Percentiles rank a stretch among this genome's conserved stretches.
These are phyloP conservation scores for Melanargia galathea DNA, from an alignment of 2,888 invertebrate genomes.

Conservation along the genomic window DNA sequence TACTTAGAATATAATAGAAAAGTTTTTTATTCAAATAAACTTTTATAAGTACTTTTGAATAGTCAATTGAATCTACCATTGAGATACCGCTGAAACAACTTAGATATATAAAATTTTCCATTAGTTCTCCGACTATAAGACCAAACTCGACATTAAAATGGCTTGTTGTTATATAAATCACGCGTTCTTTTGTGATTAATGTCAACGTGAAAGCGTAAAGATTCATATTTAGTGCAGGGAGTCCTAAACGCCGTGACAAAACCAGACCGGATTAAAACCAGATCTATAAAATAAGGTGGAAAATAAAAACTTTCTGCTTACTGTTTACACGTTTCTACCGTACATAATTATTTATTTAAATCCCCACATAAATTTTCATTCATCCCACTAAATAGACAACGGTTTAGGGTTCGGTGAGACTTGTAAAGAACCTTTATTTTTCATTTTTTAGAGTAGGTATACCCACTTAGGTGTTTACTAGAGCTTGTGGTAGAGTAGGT, in stretches of 20 bases:
- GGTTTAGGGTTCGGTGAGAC: slow-evolving; percentile 44
- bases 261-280: slow-evolving; percentile 59
- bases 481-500: neutral
- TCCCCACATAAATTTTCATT: slow-evolving; percentile 71
- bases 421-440: neutral
- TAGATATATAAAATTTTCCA: neutral
- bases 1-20: too few relatives aligned
- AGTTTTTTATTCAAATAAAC: too few relatives aligned
- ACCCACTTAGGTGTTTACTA: too few relatives aligned
- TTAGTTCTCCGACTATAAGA: neutral
- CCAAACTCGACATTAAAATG: slow-evolving; percentile 51
- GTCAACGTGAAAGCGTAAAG: slow-evolving; percentile 74
- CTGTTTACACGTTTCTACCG: slow-evolving; percentile 70
- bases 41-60: too few relatives aligned
- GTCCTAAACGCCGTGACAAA: slow-evolving; percentile 60
- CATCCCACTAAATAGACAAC: slow-evolving; percentile 48
- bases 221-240: slow-evolving; percentile 76
- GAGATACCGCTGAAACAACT: too few relatives aligned
- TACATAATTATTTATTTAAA: slow-evolving; percentile 72
- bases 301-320: slow-evolving; percentile 69
- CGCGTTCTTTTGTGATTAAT: slow-evolving; percentile 76
- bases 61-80: too few relatives aligned
- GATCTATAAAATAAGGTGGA: slow-evolving; percentile 63
- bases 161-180: slow-evolving; percentile 70
- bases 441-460: neutral